Base-by-base conservation (phyloP, 2,797 vertebrate species). In the Lutjanus argentimaculatus region DNA sequence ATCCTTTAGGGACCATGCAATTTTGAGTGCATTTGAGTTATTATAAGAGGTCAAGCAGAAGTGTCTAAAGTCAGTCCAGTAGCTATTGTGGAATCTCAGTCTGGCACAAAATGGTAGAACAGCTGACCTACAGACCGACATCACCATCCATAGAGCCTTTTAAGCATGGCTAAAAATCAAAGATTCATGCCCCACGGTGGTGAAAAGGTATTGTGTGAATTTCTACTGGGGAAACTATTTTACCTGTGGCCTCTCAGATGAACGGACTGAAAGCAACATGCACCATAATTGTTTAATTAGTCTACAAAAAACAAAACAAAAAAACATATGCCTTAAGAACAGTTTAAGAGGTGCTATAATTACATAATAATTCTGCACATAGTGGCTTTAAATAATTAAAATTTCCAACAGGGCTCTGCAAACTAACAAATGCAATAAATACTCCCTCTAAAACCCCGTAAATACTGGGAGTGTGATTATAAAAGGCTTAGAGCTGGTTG, bases 401-500 rank as follows among this genome's bases (percentile, higher is more conserved):
- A 42, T 57, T 22, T 53, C 9, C 16, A 58, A 48, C 49, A 19
- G 9, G 6, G 14, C 22, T 8, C 21, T 65, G 21, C n/a, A 30
- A 62, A 51, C 36, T 11, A 77, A 42, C 17, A n/a, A 75, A 77
- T 21, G 8, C 48, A 64, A 48, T 40, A 67, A 64, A 46, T 51
- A 49, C n/a, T 0, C 30, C 30, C 30, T 36, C 2, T 36, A 36
- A 36, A 36, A 6, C 30, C 30, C 30, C 30, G 1, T 19, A 74
- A 17, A 79, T 63, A 16, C 16, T 52, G 64, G 17, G 49, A 42
- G 30, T 45, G 51, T 57, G 53, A 75, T 75, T 63, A 67, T 52
- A 77, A 65, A 74, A 12, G 17, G 14, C 40, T 65, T 68, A 70
- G 66, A 86, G 79, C 67, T 49, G 12, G 13, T 42, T 11, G 40